Evolutionary conservation across 1,140 invertebrate species (phyloP).

Genomic region (Drosophila willistoni): DNA sequence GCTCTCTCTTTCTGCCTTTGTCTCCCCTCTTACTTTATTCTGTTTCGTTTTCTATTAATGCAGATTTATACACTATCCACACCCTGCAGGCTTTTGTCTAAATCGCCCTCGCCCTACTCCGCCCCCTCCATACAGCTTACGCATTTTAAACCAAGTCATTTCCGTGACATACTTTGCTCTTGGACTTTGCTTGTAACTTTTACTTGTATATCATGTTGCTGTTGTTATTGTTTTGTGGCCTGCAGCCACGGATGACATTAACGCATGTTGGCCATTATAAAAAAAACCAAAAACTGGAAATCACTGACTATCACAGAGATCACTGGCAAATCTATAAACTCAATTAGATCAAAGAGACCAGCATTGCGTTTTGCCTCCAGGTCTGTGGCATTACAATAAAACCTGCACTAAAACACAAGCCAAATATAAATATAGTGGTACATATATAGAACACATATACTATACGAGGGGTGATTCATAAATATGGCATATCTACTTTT

Average conservation of each 20-base stretch:
- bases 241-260: slow-evolving; percentile 72
- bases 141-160: slow-evolving; percentile 77
- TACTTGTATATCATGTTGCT: slow-evolving; percentile 47
- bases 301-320: slow-evolving; percentile 33
- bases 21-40: slow-evolving; percentile 27
- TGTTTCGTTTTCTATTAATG: slow-evolving; percentile 80
- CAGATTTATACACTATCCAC: slow-evolving; percentile 50
- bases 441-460: not conserved
- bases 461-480: not conserved
- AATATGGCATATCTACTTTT: not conserved
- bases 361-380: slow-evolving; percentile 10
- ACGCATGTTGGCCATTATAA: slow-evolving; percentile 56
- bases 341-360: slow-evolving; percentile 66
- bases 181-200: slow-evolving; percentile 53
- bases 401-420: slow-evolving; percentile 14
- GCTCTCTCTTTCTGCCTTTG: not conserved
- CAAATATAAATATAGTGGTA: slow-evolving; percentile 7
- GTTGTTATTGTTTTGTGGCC: slow-evolving; percentile 32
- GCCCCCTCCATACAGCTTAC: slow-evolving; percentile 22
- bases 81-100: not conserved
- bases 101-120: not conserved
- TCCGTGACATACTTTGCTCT: slow-evolving; percentile 72
- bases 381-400: slow-evolving; percentile 47
- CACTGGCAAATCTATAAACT: slow-evolving; percentile 71
- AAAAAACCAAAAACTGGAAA: slow-evolving; percentile 36